Evolutionary conservation across 2,888 invertebrate genomes (phyloP), one percentile per base, ranked within the genome.

Genomic region (Willowsia nigromaculata): DNA sequence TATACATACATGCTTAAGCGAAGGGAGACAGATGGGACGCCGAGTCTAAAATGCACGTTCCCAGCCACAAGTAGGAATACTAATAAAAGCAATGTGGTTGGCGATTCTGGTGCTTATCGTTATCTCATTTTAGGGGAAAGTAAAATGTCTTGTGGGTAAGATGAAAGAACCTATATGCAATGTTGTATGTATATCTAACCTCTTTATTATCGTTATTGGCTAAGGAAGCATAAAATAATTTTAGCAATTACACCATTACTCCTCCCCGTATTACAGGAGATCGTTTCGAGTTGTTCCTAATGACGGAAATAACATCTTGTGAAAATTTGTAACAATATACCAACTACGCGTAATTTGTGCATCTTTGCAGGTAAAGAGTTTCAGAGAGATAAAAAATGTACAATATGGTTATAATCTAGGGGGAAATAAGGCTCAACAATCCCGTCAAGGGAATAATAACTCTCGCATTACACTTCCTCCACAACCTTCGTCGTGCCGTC

Each of bases 301-400:
- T 74, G 56, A 33, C 33, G 82, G 80, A 85, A 25, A 13, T 22
- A 50, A 47, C 86, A 86, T 82, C 43, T 74, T 81, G 87, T 87
- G 37, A 25, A 80, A 88, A 88, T 88, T 88, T 88, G 88, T 88
- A 88, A 88, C 83, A 65, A 62, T 76, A 88, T 47, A 27, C 37
- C 27, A 43, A 56, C 47, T 78, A 53, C 53, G 50, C 56, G 81
- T 37, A 37, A 27, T 37, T 40, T 13, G 80, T 9, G n/a, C 37
- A 37, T 37, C 9, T 37, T 37, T 37, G 5, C 9, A 6, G 59
- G 59, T 59, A 40, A 37, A 27, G 30, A 27, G 15, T 68, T 37
- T 0, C 37, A 30, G 3, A 6, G 13, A 27, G 15, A 22, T 40
- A 33, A 37, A 9, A 43, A 56, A 74, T 68, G 68, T 6, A 68